Percentiles rank a stretch among this genome's conserved stretches.
phyloP scores from a whole-genome alignment of 2,797 vertebrate species.

The Coendou prehensilis region DNA sequence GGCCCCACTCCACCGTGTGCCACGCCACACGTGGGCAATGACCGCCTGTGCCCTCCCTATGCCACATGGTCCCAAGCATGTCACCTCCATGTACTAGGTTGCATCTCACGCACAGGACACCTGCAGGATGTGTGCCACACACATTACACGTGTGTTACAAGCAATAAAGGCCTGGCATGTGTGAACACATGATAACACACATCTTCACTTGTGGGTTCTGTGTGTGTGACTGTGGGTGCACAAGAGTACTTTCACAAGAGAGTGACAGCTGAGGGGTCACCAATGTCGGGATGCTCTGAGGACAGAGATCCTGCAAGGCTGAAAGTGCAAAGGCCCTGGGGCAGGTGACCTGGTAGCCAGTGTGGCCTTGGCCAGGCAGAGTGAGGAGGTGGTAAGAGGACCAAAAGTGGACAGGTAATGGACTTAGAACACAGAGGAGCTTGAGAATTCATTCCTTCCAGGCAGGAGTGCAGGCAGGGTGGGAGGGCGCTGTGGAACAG shows the following conservation, averaged over 20 bases:
- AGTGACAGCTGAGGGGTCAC: neutral
- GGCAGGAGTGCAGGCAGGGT: neutral
- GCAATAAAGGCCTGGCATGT: fast-evolving
- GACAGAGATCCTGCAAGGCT: neutral
- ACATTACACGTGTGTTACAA: neutral
- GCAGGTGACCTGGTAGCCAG: neutral
- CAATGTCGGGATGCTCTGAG: neutral
- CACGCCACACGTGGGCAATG: fast-evolving
- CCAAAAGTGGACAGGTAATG: fast-evolving
- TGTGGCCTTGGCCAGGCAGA: neutral
- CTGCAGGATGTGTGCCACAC: neutral
- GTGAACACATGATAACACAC: neutral
- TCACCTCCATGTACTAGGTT: neutral
- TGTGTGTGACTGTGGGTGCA: neutral
- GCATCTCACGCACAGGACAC: neutral
- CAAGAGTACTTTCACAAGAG: neutral
- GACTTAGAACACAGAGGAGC: neutral
- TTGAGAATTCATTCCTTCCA: fast-evolving
- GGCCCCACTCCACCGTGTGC: neutral
- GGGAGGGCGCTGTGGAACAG: too few relatives aligned
- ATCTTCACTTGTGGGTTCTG: neutral
- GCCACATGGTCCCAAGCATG: fast-evolving
- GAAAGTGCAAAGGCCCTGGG: neutral
- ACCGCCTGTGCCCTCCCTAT: fast-evolving
- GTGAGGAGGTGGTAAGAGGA: neutral